Percentiles rank a stretch among this genome's conserved stretches.
Evolutionary conservation across 2,797 vertebrate genomes (phyloP).

Genomic region (Darevskia mixta): DNA sequence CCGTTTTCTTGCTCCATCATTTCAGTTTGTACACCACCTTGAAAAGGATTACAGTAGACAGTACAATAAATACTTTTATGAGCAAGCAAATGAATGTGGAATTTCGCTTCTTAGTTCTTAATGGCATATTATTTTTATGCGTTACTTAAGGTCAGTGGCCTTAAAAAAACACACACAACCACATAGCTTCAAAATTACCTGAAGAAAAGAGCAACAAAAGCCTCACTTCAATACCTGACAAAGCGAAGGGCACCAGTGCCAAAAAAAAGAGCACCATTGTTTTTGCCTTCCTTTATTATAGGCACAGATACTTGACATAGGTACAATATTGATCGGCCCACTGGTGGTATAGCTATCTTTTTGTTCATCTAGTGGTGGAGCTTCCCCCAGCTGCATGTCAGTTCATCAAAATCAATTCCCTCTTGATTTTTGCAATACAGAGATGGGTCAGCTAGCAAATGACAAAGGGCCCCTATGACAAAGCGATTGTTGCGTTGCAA

Average conservation of each 20-base stretch:
- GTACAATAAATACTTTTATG: no score
- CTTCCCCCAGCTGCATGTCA: constrained; percentile 61
- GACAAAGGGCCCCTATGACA: constrained; percentile 59
- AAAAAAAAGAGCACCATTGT: constrained; percentile 9
- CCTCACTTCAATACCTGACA: constrained; percentile 29
- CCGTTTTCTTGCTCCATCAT: no score
- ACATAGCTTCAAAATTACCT: not conserved
- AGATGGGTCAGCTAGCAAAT: constrained; percentile 71
- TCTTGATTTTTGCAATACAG: constrained; percentile 73
- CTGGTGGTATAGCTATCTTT: constrained; percentile 41
- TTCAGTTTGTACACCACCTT: no score
- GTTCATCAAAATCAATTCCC: constrained; percentile 71
- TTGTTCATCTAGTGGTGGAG: constrained; percentile 55
- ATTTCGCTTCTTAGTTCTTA: constrained; percentile 16
- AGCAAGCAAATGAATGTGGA: no score
- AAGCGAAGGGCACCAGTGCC: not conserved
- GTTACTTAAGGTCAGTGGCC: not conserved
- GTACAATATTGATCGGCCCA: constrained; percentile 6
- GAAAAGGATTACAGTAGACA: no score
- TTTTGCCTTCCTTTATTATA: constrained; percentile 36
- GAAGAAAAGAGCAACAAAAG: constrained; percentile 3
- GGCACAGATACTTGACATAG: constrained; percentile 62
- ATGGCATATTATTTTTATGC: not conserved
- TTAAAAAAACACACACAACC: not conserved
- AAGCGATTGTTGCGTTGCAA: constrained; percentile 59